phyloP scores from a whole-genome alignment of 2,113 vertebrate species.

The Scomber colias region DNA sequence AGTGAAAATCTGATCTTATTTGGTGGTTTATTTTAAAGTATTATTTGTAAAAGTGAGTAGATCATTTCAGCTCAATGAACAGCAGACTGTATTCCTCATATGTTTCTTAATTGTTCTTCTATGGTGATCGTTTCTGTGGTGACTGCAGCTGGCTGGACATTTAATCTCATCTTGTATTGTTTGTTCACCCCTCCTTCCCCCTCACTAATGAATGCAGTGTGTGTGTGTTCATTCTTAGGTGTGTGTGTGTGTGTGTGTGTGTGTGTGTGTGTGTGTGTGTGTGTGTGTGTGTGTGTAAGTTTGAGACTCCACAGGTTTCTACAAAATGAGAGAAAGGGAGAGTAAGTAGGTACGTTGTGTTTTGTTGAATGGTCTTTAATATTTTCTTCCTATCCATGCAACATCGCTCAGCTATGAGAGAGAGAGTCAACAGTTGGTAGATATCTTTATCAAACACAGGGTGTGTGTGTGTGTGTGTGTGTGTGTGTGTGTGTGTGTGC shows the following conservation, averaged over 20 bases:
- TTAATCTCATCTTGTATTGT: slow-evolving; percentile 71
- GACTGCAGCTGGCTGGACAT: slow-evolving; percentile 53
- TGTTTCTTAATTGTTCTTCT: slow-evolving; percentile 17
- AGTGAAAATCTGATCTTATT: too few relatives aligned
- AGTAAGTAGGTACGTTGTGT: not conserved
- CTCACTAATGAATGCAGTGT: slow-evolving; percentile 43
- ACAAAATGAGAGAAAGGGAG: not conserved
- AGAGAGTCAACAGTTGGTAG: slow-evolving; percentile 52
- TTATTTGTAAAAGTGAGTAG: too few relatives aligned
- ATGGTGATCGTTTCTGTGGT: slow-evolving; percentile 61
- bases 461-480: slow-evolving; percentile 22
- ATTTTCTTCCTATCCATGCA: slow-evolving; percentile 15
- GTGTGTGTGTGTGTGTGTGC: not conserved
- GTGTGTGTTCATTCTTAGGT: slow-evolving; percentile 28
- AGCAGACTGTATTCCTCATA: not conserved
- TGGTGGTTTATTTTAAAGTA: too few relatives aligned
- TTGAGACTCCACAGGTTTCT: not conserved
- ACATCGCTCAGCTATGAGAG: slow-evolving; percentile 4
- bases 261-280: slow-evolving; percentile 13
- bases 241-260: slow-evolving; percentile 3
- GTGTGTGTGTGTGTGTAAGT: not conserved
- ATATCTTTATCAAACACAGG: slow-evolving; percentile 58
- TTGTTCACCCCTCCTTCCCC: slow-evolving; percentile 63
- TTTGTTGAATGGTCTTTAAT: slow-evolving; percentile 1
- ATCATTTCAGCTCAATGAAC: too few relatives aligned